phyloP scores from a whole-genome alignment of 2,888 invertebrate species.

The Drosophila nr. fundita region DNA sequence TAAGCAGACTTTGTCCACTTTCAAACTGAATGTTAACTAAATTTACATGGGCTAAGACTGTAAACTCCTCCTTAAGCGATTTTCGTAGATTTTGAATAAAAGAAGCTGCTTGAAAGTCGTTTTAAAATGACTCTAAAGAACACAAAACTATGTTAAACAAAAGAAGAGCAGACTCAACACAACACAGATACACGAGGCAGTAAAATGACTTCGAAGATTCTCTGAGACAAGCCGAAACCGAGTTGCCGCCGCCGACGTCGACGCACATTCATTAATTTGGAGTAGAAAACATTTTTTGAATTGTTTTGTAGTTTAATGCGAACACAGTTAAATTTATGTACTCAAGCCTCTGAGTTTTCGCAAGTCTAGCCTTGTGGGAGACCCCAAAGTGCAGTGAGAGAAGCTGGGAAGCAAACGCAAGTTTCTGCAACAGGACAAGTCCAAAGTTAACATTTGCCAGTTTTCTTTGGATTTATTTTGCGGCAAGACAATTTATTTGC shows the following conservation, averaged over 20 bases:
- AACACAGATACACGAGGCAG: neutral
- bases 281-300: constrained; percentile 70
- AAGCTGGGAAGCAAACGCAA: constrained; percentile 11
- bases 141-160: neutral
- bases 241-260: constrained; percentile 29
- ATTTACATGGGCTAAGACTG: neutral
- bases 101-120: neutral
- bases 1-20: neutral
- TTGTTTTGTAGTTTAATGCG: constrained; percentile 72
- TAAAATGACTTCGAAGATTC: constrained; percentile 6
- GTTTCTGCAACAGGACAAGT: constrained; percentile 18
- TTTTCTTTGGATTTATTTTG: constrained; percentile 76
- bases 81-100: neutral
- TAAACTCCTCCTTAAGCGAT: neutral
- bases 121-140: neutral
- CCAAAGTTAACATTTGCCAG: constrained; percentile 60
- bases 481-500: constrained; percentile 72
- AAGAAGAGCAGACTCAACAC: neutral
- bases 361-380: constrained; percentile 46
- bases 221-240: neutral
- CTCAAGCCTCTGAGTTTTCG: constrained; percentile 64
- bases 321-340: constrained; percentile 75
- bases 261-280: constrained; percentile 78
- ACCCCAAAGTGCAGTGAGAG: constrained; percentile 35
- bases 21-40: neutral